A percentile compares a stretch with the other conserved stretches of the same genome.
phyloP scores from a whole-genome alignment of 2,113 vertebrate species.

The Apteryx mantelli region DNA sequence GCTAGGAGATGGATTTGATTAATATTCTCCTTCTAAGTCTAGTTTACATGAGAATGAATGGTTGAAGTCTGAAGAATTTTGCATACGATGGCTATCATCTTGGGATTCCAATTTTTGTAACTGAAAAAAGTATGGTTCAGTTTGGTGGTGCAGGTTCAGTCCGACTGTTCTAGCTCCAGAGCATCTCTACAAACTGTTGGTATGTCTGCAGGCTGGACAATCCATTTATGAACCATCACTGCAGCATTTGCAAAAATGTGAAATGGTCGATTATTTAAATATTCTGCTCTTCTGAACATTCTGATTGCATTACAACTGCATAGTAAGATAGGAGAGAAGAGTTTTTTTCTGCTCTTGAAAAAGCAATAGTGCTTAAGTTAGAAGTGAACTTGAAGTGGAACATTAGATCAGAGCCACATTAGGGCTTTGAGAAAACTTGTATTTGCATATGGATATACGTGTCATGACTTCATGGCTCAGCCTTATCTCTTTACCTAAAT shows the following conservation, averaged over 20 bases:
- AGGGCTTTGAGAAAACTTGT: not conserved
- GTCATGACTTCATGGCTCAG: not conserved
- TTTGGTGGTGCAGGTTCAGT: not conserved
- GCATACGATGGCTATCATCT: not conserved
- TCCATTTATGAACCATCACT: not conserved
- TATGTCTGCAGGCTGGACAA: not conserved
- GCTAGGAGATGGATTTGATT: not conserved
- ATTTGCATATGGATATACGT: not conserved
- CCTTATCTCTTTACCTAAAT: not conserved
- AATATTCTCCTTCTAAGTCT: not conserved
- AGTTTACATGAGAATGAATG: not conserved
- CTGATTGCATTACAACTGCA: not conserved
- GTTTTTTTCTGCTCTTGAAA: not conserved
- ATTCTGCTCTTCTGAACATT: not conserved
- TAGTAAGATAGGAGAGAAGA: not conserved
- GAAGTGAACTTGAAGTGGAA: not conserved
- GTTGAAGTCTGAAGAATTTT: not conserved
- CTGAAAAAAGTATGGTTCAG: not conserved
- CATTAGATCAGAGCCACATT: not conserved
- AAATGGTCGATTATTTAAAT: not conserved
- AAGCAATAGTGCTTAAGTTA: not conserved
- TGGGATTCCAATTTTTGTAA: not conserved
- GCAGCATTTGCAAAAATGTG: not conserved
- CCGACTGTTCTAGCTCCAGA: not conserved
- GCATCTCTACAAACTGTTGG: not conserved